Base-by-base conservation (phyloP, 2,113 vertebrate genomes). In the Cairina moschata region DNA sequence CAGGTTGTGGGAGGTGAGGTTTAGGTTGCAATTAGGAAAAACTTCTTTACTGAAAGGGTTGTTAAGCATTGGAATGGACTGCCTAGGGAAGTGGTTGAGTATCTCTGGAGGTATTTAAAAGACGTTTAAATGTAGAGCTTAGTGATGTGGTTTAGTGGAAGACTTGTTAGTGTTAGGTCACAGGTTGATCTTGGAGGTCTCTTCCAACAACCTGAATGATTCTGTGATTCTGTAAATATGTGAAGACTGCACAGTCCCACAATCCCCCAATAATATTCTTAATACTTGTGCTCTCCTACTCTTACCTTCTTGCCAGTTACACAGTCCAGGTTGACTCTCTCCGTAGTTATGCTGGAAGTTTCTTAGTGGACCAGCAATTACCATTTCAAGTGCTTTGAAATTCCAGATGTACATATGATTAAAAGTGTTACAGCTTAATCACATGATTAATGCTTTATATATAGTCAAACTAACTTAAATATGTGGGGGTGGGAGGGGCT, bases 401-500 rank as follows among this genome's bases (percentile, higher is more conserved):
- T 91, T 82, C 29, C 31, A 84, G 18, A 63, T 78, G 8, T 5
- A 59, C 5, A 86, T 4, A 17, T 21, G 9, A 62, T 31, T n/a
- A 65, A 75, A 31, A 36, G n/a, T 79, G 5, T 34, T 55, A 7
- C 7, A 52, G 52, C 32, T 73, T 56, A 52, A 84, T 44, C 44
- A 44, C 44, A 44, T 44, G 7, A 74, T 36, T n/a, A 75, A 31
- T 71, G 9, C 1, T 65, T 88, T 34, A 5, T 25, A 69, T 56
- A 78, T 82, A 74, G 9, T n/a, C 73, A 21, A 91, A 75, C 22
- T 2, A 69, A 50, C 11, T 34, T 48, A 26, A 74, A 65, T 5
- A 1, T 44, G 4, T 34, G 44, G 7, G 4, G 10, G 60, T 48
- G 46, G 17, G 46, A 48, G 71, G 2, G 8, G 0, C 2, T 84